Evolutionary conservation across 2,888 invertebrate species (phyloP).

Genomic region (Mesorhabditis spiculigera): DNA sequence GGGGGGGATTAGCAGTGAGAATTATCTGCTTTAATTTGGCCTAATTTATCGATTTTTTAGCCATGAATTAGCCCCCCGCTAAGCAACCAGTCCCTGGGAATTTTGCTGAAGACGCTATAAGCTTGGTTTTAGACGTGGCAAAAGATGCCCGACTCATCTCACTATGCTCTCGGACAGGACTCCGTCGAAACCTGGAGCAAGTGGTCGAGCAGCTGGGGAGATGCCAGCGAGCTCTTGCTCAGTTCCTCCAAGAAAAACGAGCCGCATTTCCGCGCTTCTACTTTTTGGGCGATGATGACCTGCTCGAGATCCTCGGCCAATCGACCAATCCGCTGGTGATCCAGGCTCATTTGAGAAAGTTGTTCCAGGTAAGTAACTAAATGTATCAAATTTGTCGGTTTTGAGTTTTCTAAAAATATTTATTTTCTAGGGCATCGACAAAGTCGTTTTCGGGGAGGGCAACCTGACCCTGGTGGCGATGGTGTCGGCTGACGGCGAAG

Average conservation of each 20-base stretch:
- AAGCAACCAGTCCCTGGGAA: constrained; percentile 56
- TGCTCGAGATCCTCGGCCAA: constrained; percentile 89
- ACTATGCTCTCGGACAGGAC: constrained; percentile 69
- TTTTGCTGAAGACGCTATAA: constrained; percentile 52
- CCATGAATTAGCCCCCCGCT: no score
- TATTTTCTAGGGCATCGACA: constrained; percentile 73
- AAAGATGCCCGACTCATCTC: constrained; percentile 78
- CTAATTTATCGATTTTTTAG: no score
- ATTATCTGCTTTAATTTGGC: no score
- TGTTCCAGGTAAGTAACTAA: constrained; percentile 71
- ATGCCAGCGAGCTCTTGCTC: constrained; percentile 89
- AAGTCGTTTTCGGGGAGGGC: constrained; percentile 71
- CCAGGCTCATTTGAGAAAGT: constrained; percentile 85
- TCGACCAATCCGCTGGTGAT: constrained; percentile 82
- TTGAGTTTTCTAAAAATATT: constrained; percentile 62
- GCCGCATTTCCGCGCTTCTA: constrained; percentile 89
- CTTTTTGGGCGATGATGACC: constrained; percentile 94
- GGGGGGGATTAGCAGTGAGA: no score
- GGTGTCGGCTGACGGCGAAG: constrained; percentile 71
- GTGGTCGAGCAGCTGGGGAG: constrained; percentile 81
- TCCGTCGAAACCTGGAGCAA: constrained; percentile 74
- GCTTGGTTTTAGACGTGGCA: constrained; percentile 71
- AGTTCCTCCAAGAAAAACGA: constrained; percentile 84
- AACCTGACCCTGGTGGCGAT: constrained; percentile 70
- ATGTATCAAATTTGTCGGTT: constrained; percentile 65